Evolutionary conservation across 2,797 vertebrate genomes (phyloP).

Genomic region (Morus bassanus): DNA sequence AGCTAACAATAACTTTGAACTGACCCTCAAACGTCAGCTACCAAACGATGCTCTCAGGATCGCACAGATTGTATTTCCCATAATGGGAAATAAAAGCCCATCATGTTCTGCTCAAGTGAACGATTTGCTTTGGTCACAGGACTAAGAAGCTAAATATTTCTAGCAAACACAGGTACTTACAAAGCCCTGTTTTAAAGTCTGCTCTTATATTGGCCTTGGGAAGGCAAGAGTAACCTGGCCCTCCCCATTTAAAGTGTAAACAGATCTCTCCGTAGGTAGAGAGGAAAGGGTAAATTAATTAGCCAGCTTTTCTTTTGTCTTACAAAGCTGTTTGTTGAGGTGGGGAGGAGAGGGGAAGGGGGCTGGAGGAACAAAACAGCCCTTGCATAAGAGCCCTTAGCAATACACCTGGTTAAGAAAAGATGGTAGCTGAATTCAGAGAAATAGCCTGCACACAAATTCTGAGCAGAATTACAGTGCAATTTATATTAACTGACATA

Average conservation of each 20-base stretch:
- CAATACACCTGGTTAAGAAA: not conserved
- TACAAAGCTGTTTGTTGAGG: not conserved
- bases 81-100: constrained; percentile 64
- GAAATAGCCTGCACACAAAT: not conserved
- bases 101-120: constrained; percentile 45
- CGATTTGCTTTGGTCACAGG: constrained; percentile 34
- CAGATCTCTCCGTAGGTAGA: not conserved
- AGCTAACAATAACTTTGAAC: constrained; percentile 52
- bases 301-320: constrained; percentile 12
- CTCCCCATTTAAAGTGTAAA: not conserved
- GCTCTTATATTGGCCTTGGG: constrained; percentile 14
- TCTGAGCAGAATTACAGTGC: not conserved
- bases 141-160: constrained; percentile 44
- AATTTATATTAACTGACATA: not conserved
- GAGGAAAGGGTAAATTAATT: not conserved
- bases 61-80: constrained; percentile 57
- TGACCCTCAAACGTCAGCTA: constrained; percentile 36
- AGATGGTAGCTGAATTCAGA: not conserved
- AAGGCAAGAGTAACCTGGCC: constrained; percentile 28
- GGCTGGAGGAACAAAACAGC: not conserved
- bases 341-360: not conserved
- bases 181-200: constrained; percentile 19
- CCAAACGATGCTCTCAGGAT: not conserved
- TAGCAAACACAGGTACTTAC: constrained; percentile 36
- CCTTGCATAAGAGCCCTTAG: constrained; percentile 7